A percentile compares a stretch with the other conserved stretches of the same genome.
These are phyloP conservation scores for Cephalopachus bancanus DNA, from an alignment of 2,797 vertebrate species.

Conservation along the genomic window DNA sequence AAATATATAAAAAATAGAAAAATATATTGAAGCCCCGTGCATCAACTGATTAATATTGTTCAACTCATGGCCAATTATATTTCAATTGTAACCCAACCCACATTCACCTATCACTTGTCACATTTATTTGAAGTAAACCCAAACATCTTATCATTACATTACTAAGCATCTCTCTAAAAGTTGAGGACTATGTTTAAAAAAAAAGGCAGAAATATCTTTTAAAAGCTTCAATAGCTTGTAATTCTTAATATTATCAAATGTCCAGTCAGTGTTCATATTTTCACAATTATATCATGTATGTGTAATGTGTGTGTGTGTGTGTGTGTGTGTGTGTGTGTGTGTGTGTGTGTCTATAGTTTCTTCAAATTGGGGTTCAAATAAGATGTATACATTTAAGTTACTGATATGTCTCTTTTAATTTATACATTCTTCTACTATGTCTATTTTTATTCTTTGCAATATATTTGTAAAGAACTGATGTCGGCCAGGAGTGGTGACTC, in stretches of 20 bases:
- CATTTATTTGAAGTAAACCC: not conserved
- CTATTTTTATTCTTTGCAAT: not conserved
- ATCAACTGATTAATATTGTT: not conserved
- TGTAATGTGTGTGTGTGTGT: not conserved
- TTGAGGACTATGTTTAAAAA: not conserved
- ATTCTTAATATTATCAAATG: not conserved
- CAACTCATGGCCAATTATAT: not conserved
- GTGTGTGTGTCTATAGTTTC: not conserved
- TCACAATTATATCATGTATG: rapidly evolving
- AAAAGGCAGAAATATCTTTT: not conserved
- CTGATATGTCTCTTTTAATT: not conserved
- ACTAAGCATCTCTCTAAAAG: not conserved
- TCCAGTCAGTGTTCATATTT: not conserved
- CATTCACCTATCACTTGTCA: not conserved
- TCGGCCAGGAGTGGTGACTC: too few species aligned
- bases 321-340: not conserved
- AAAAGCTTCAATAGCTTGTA: not conserved
- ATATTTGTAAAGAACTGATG: not conserved
- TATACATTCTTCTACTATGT: not conserved
- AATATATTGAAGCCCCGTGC: not conserved
- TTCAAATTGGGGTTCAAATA: not conserved
- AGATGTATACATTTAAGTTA: not conserved
- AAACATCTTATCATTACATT: not conserved
- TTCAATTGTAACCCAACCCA: not conserved
- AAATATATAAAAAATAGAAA: not conserved